phyloP scores from a whole-genome alignment of 2,113 vertebrate genomes.

The Phrynocephalus versicolor region DNA sequence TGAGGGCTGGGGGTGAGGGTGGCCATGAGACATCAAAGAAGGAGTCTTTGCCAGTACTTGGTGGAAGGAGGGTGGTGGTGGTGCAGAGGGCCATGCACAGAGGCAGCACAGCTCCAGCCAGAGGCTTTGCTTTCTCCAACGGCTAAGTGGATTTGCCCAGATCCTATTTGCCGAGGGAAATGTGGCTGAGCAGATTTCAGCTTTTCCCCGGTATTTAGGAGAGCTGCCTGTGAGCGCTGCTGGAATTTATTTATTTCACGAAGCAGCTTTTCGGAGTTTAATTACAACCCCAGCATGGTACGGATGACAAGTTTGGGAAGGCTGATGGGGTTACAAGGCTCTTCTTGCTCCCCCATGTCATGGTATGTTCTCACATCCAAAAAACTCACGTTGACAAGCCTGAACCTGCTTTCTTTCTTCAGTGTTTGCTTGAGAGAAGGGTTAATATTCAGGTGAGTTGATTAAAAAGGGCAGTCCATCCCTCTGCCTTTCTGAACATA shows the following conservation, averaged over 20 bases:
- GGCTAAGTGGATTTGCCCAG: slow-evolving; percentile 33
- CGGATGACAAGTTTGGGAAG: not conserved
- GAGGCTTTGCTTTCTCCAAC: slow-evolving; percentile 29
- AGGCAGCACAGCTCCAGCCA: not conserved
- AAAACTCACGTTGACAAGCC: not conserved
- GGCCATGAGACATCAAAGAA: slow-evolving; percentile 23
- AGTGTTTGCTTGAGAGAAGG: not conserved
- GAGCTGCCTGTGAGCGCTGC: slow-evolving; percentile 9
- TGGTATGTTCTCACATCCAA: not conserved
- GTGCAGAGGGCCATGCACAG: not conserved
- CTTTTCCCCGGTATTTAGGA: not conserved
- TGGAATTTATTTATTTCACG: slow-evolving; percentile 33
- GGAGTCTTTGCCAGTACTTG: not conserved
- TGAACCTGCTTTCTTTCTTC: not conserved
- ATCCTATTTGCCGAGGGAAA: slow-evolving; percentile 38
- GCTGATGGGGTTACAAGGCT: not conserved
- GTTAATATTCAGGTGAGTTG: not conserved
- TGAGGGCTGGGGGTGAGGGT: not conserved
- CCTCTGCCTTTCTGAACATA: too few species aligned
- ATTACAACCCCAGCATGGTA: slow-evolving; percentile 23
- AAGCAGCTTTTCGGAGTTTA: slow-evolving; percentile 29
- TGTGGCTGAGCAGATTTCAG: slow-evolving; percentile 25
- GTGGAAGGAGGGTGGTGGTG: not conserved
- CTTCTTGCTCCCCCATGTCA: not conserved
- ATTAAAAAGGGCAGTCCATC: not conserved